A percentile compares a stretch with the other conserved stretches of the same genome.
These are phyloP conservation scores for Urechis unicinctus DNA, from an alignment of 2,888 invertebrate genomes.

Conservation along the genomic window DNA sequence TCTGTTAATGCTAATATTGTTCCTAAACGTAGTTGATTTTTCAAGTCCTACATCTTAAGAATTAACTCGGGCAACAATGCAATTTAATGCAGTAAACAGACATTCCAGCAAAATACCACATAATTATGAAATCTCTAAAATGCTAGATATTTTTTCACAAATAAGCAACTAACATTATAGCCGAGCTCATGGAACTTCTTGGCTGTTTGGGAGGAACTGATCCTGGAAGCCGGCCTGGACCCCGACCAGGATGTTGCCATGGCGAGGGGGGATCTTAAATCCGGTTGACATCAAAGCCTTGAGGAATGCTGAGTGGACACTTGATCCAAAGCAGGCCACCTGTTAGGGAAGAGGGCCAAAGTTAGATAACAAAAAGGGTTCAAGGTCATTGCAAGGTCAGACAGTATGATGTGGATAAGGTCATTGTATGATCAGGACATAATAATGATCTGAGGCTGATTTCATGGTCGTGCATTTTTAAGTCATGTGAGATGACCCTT, in stretches of 20 bases:
- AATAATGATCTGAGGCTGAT: too few relatives aligned
- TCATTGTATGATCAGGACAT: too few relatives aligned
- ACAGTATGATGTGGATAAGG: too few relatives aligned
- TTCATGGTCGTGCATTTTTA: too few relatives aligned
- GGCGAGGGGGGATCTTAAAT: conserved; percentile 26
- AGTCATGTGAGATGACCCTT: conserved; percentile 7
- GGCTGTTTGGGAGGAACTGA: conserved; percentile 30
- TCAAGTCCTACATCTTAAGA: too few relatives aligned
- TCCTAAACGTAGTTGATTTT: too few relatives aligned
- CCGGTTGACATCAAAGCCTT: conserved; percentile 41
- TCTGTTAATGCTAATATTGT: too few relatives aligned
- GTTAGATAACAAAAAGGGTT: not conserved
- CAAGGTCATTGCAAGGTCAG: not conserved
- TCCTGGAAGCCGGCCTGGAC: conserved; percentile 31
- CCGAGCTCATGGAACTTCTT: conserved; percentile 32
- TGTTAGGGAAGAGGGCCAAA: conserved; percentile 8
- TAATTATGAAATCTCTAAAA: not conserved
- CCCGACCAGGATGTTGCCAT: conserved; percentile 25
- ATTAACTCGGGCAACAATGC: not conserved
- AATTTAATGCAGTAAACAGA: not conserved
- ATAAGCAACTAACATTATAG: conserved; percentile 26
- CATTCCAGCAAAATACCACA: not conserved
- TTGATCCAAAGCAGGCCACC: conserved; percentile 39
- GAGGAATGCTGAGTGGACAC: conserved; percentile 36
- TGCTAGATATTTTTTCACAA: too few relatives aligned